Evolutionary conservation across 2,113 vertebrate species (phyloP).

Genomic region (Tenrec ecaudatus): DNA sequence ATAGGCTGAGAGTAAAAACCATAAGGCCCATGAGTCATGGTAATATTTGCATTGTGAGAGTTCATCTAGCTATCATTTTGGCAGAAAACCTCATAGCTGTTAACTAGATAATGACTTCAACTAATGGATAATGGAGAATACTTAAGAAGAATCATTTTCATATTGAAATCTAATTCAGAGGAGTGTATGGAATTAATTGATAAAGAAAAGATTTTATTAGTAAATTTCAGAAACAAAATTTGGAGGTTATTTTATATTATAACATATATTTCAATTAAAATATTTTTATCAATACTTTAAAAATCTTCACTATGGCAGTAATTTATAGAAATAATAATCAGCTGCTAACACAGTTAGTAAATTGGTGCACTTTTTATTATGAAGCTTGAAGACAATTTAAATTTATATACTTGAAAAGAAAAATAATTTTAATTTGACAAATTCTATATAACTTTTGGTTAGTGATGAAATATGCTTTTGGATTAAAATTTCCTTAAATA

Average conservation of each 20-base stretch:
- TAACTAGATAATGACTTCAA: not conserved
- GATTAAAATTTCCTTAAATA: conserved; percentile 49
- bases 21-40: not conserved
- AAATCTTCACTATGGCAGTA: not conserved
- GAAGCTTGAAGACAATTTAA: not conserved
- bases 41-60: not conserved
- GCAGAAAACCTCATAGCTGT: not conserved
- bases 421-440: conserved; percentile 55
- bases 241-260: not conserved
- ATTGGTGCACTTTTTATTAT: not conserved
- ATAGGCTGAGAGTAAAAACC: not conserved
- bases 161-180: conserved; percentile 10
- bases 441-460: conserved; percentile 16
- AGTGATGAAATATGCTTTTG: conserved; percentile 52
- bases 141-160: not conserved
- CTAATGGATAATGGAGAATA: not conserved
- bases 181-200: not conserved
- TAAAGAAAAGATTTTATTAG: not conserved
- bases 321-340: not conserved
- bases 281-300: not conserved
- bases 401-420: not conserved
- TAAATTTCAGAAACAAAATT: not conserved
- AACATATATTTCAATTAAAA: not conserved
- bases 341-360: not conserved
- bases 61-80: not conserved